Evolutionary conservation across 2,113 vertebrate species (phyloP), one percentile per base, ranked within the genome.

Genomic region (Campylorhamphus procurvoides): DNA sequence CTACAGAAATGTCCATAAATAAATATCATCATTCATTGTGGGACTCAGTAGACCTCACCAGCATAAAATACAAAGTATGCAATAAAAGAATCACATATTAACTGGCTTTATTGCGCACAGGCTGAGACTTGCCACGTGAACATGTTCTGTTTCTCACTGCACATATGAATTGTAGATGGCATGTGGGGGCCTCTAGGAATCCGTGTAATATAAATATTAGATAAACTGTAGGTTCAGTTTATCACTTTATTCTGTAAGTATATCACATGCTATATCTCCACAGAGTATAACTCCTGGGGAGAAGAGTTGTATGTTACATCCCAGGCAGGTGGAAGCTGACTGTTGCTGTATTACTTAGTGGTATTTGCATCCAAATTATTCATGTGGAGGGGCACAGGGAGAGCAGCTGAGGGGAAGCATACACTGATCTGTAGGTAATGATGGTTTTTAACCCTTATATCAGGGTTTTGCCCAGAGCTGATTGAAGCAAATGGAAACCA

Each of bases 131-230:
- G 62, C 69, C 31, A 9, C 14, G 55, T 64, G 83, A 64, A 40
- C 22, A 16, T 3, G 0, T 81, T 88, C 75, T 72, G 24, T 75
- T 91, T 81, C 85, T 64, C 64, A 4, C 67, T 56, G 44, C 29
- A 1, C 52, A 3, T 35, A n/a, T 0, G 0, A 87, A 72, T 90
- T 72, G 44, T 60, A 84, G 72, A 53, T 82, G 77, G 49, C 7
- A 0, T 11, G 17, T 67, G 56, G 35, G 37, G 13, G 6, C 60
- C 75, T 90, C 75, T 49, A 93, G 75, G 68, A 93, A 90, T 55
- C 67, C 22, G 2, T 58, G 90, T 78, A 60, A 75, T 90, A 96
- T 86, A 94, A 96, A 96, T 94, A 93, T 89, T 92, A 68, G 72
- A 91, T 91, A 76, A 95, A 85, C 33, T 63, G 23, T 53, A 47